Percentiles rank a stretch among this genome's conserved stretches.
Evolutionary conservation across 92 coral and sea anemone species (phyloP).

Genomic region (Epizoanthus scotinus): DNA sequence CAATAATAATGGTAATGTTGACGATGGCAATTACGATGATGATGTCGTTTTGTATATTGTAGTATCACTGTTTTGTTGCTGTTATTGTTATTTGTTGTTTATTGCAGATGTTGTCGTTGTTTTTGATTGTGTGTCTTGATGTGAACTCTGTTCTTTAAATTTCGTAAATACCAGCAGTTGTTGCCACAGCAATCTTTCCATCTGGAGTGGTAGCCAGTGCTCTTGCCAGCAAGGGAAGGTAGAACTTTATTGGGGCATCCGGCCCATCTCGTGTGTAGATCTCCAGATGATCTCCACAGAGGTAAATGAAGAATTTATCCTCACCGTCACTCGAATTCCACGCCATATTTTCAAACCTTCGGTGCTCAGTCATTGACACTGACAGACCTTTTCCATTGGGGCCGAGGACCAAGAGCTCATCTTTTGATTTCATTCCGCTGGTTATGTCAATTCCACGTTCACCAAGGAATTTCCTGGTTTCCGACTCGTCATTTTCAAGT

Average conservation of each 20-base stretch:
- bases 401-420: neutral
- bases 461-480: neutral
- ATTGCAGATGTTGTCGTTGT: no score
- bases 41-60: no score
- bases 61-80: no score
- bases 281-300: neutral
- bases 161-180: no score
- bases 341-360: neutral
- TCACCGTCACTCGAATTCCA: neutral
- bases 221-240: neutral
- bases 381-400: constrained; percentile 1
- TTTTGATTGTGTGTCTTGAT: no score
- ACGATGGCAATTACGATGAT: no score
- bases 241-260: neutral
- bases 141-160: no score
- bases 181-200: constrained; percentile 2
- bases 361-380: neutral
- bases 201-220: neutral
- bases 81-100: no score
- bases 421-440: neutral
- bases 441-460: neutral
- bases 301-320: neutral
- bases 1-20: no score
- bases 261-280: neutral
- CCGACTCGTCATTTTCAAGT: neutral